Evolutionary conservation across 2,113 vertebrate genomes (phyloP).

Genomic region (Atherinomorus stipes): DNA sequence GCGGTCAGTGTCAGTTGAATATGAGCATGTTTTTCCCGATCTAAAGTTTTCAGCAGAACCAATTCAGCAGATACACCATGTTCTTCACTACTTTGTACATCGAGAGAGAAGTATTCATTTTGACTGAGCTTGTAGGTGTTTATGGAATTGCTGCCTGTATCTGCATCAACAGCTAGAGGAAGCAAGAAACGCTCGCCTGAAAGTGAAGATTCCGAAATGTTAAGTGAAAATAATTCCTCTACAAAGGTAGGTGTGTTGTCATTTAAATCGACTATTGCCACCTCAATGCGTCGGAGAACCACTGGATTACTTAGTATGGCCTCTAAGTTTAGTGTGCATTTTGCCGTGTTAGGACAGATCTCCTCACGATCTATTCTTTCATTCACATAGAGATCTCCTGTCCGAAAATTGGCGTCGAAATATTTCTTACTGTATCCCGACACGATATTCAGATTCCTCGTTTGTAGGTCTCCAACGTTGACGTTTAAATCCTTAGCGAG

Average conservation of each 20-base stretch:
- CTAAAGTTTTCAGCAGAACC: slow-evolving; percentile 70
- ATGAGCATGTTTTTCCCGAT: slow-evolving; percentile 69
- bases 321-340: slow-evolving; percentile 82
- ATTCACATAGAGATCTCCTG: slow-evolving; percentile 77
- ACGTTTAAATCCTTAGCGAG: slow-evolving; percentile 80
- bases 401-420: slow-evolving; percentile 52
- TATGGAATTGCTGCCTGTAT: slow-evolving; percentile 73
- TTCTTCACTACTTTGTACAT: slow-evolving; percentile 70
- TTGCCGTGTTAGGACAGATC: slow-evolving; percentile 74
- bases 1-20: slow-evolving; percentile 67
- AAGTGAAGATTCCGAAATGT: slow-evolving; percentile 72
- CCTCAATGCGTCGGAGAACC: slow-evolving; percentile 78
- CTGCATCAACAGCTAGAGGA: slow-evolving; percentile 66
- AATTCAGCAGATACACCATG: slow-evolving; percentile 72
- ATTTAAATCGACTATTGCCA: slow-evolving; percentile 84
- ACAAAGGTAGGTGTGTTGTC: slow-evolving; percentile 83
- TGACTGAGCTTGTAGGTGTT: slow-evolving; percentile 75
- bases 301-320: slow-evolving; percentile 83
- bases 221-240: slow-evolving; percentile 45
- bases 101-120: slow-evolving; percentile 78
- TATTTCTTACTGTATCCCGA: slow-evolving; percentile 75
- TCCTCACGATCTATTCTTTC: slow-evolving; percentile 85
- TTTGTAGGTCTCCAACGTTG: slow-evolving; percentile 67
- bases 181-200: slow-evolving; percentile 70
- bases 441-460: slow-evolving; percentile 77